Conservation (phyloP, 2,888 invertebrate genomes). For the Odontocerum albicorne region DNA sequence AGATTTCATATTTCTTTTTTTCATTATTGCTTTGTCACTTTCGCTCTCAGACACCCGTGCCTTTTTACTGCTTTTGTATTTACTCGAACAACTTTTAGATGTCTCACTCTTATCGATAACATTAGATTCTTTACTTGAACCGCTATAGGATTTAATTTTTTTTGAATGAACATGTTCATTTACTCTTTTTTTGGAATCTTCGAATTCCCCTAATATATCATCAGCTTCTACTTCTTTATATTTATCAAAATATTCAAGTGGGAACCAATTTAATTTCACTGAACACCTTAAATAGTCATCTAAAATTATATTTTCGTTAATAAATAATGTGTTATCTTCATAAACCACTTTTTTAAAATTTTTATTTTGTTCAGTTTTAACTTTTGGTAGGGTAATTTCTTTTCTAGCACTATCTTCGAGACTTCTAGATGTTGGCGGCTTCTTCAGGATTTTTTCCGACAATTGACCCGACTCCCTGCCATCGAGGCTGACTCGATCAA, state of each 20-base stretch:
- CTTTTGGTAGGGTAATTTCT: too few species aligned
- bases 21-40: background rate
- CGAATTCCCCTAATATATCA: background rate
- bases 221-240: slow-evolving; percentile 7
- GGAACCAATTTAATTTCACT: background rate
- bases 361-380: too few species aligned
- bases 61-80: background rate
- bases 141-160: too few species aligned
- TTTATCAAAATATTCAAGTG: slow-evolving; percentile 3
- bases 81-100: background rate
- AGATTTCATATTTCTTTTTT: too few species aligned
- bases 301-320: slow-evolving; percentile 45
- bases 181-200: background rate
- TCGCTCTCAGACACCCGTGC: too few species aligned
- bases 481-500: too few species aligned
- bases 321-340: slow-evolving; percentile 20
- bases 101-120: too few species aligned
- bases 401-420: too few species aligned
- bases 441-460: too few species aligned
- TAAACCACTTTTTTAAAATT: background rate
- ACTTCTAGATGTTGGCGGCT: too few species aligned
- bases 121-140: too few species aligned
- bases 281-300: slow-evolving; percentile 48
- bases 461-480: too few species aligned
- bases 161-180: background rate